Base-by-base conservation (phyloP, 2,888 invertebrate species). In the Omphaloscelis lunosa region DNA sequence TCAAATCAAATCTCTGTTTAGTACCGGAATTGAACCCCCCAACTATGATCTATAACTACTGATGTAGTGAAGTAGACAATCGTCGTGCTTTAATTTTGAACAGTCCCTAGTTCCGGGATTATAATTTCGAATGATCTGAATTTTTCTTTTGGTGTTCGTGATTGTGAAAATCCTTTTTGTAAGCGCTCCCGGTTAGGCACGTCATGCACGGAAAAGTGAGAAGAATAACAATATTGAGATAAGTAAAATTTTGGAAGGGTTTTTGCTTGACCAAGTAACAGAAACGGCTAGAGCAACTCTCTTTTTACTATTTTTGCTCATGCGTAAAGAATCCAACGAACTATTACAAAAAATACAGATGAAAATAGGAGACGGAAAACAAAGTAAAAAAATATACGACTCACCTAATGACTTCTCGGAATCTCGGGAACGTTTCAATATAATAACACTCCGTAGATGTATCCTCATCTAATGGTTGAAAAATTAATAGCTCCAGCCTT, bases 401-500 rank as follows among this genome's bases (percentile, higher is more conserved):
- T 88, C 51, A 88, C 89, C 74, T 39, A 39, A 58, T 68, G 39
- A 41, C 61, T 78, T 65, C 59, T 29, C 71, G 71, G n/a, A 70
- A 70, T 66, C n/a, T 63, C 66, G 75, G 65, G 61, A 83, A 75
- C 78, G 69, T 69, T 66, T 34, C 53, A 74, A 75, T 77, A 83
- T 79, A 77, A 77, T 76, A 79, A 75, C 80, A 83, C 88, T 72
- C 69, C 61, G 76, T 34, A 77, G 79, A 70, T 77, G 72, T 77
- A 73, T 76, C 78, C 70, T 81, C 83, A 81, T 86, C 74, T 82
- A 88, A 86, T 89, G 88, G 45, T 67, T 61, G 71, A 58, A 80
- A 84, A 85, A 86, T 74, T 80, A 80, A 83, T 68, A 83, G 62
- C 76, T 73, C 82, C 83, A 70, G 84, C 80, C 89, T 90, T 91